Evolutionary conservation across 2,113 vertebrate genomes (phyloP).

Genomic region (Mustela nigripes): DNA sequence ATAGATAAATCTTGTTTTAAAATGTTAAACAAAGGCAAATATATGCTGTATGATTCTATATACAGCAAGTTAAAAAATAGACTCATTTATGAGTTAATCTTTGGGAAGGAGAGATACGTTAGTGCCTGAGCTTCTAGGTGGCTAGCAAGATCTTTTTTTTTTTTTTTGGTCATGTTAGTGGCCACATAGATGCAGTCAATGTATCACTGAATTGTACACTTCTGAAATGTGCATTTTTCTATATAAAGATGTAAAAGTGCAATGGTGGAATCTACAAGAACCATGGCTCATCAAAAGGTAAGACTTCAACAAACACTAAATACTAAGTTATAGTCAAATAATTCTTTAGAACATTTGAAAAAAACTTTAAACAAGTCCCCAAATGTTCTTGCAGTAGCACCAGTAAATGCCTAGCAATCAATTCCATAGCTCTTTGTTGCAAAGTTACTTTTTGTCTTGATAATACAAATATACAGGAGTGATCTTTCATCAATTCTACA

Average conservation of each 20-base stretch:
- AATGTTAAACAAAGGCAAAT: background rate
- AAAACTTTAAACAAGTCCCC: background rate
- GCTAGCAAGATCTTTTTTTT: background rate
- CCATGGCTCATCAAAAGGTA: no score
- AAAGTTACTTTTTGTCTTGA: background rate
- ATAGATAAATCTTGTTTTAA: background rate
- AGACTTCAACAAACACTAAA: background rate
- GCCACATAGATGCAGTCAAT: background rate
- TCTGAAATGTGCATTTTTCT: background rate
- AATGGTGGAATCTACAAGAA: background rate
- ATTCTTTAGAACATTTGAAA: background rate
- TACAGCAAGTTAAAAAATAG: background rate
- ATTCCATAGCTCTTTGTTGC: background rate
- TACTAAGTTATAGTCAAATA: background rate
- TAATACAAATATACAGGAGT: background rate
- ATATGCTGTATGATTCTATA: background rate
- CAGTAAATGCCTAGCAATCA: background rate
- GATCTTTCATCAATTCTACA: background rate
- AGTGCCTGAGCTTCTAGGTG: background rate
- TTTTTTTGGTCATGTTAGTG: background rate
- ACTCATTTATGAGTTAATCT: background rate
- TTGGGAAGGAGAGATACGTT: background rate
- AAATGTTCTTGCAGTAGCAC: background rate
- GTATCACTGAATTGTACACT: background rate
- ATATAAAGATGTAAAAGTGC: slow-evolving; percentile 4